Base-by-base conservation (phyloP, 2,888 invertebrate species). In the Coelopa pilipes region DNA sequence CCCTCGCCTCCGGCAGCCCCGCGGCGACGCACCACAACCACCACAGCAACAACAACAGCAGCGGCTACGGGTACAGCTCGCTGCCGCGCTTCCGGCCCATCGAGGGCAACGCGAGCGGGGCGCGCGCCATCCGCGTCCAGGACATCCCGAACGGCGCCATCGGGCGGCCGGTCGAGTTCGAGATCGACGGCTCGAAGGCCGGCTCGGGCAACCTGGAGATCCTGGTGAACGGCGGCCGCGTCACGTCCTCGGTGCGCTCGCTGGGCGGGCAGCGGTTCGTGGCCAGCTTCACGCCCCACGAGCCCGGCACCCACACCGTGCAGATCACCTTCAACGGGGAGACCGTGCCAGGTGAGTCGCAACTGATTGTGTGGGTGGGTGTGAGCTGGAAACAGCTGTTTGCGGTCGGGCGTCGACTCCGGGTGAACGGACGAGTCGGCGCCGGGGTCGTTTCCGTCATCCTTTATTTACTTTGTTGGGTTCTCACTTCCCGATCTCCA, bases 181-280 rank as follows among this genome's bases (percentile, higher is more conserved):
- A 97, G 89, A 98, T 99, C 88, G 98, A 99, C 88, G 97, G 98
- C 73, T 94, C 96, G 75, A 92, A 92, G 78, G 98, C 98, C n/a
- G 98, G 98, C 53, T 96, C 97, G 3, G 99, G 98, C 17, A 97
- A 98, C 88, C 89, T 99, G 79, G 98, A 98, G 88, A 94, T 99
- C 79, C 91, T 98, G 78, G 97, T 98, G 11, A 97, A 98, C 83
- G 97, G 97, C 55, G 95, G 97, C 5, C 93, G 96, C 78, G 97
- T 98, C 45, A 96, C 97, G 11, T 98, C 98, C 80, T 96, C 96
- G 72, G 97, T 99, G 15, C 91, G 94, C 77, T 94, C 96, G 74
- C 90, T 97, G 67, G 98, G 97, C 62, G 93, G 94, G 57, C 96
- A 97, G 85, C 90, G 94, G 78, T 96, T 96, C 87, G 90, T 95